Conservation (phyloP, 2,888 invertebrate genomes). For the Scelioninae gen. 1 region DNA sequence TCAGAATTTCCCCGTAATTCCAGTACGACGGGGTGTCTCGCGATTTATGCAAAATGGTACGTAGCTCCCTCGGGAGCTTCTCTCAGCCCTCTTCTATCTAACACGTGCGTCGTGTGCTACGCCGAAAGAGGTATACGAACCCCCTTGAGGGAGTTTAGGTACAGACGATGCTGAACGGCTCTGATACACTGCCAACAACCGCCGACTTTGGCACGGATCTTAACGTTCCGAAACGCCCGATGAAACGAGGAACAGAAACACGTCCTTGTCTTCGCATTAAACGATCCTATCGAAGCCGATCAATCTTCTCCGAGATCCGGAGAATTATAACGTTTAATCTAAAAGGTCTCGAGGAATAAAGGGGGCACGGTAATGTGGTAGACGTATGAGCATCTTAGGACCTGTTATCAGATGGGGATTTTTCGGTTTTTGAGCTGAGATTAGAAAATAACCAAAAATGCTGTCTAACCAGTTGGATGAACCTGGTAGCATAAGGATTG, state of each 20-base stretch:
- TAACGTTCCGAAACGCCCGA: constrained; percentile 54
- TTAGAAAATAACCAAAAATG: constrained; percentile 56
- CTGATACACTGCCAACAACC: constrained; percentile 71
- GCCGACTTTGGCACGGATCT: constrained; percentile 62
- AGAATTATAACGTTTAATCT: constrained; percentile 68
- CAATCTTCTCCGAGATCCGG: constrained; percentile 57
- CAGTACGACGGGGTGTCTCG: constrained; percentile 81
- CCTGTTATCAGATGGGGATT: constrained; percentile 46
- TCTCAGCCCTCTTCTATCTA: constrained; percentile 79
- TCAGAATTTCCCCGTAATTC: constrained; percentile 81
- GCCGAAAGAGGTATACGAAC: constrained; percentile 70
- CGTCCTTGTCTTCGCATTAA: constrained; percentile 66
- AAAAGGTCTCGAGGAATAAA: constrained; percentile 51
- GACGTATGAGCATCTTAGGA: constrained; percentile 35
- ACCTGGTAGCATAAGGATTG: constrained; percentile 22
- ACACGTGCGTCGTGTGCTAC: constrained; percentile 78
- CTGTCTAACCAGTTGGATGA: constrained; percentile 28
- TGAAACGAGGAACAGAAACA: constrained; percentile 40
- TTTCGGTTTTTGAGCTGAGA: constrained; percentile 28
- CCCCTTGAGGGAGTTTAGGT: constrained; percentile 73
- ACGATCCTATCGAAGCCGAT: constrained; percentile 65
- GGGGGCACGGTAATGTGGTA: constrained; percentile 19
- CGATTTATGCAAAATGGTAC: constrained; percentile 84
- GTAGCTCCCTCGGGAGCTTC: constrained; percentile 81
- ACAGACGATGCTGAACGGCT: constrained; percentile 63